Evolutionary conservation across 2,888 invertebrate species (phyloP), one percentile per base, ranked within the genome.

Genomic region (Flabesymbios commensalis): DNA sequence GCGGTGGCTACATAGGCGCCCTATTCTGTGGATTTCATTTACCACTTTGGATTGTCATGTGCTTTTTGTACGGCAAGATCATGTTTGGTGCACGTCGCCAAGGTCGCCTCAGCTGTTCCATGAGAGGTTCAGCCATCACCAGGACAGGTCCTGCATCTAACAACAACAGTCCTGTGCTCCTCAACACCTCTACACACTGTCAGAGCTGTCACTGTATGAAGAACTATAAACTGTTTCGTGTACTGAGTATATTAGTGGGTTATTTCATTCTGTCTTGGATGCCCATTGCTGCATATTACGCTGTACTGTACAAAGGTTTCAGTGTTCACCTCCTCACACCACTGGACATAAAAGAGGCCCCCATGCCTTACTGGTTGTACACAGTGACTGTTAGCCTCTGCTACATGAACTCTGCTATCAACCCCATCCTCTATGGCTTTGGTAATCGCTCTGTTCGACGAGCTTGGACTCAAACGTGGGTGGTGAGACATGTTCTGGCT

Each of bases 341-440:
- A n/a, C n/a, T n/a, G n/a, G n/a, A n/a, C n/a, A 41, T 59, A 22
- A 39, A 64, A 1, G 32, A 51, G 39, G 61, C 39, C 26, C n/a
- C 19, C 7, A 36, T 64, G 24, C 64, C 64, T 31, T 62, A 49
- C 31, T 64, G 64, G 64, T 64, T 64, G 45, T 64, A 64, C 61
- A 59, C 42, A 47, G 32, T 62, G n/a, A 55, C 57, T 3, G 52
- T 64, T 14, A 62, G 61, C 17, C 64, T 77, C 24, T 76, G 75
- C 1, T 74, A 72, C 55, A 72, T 73, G 3, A 77, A 77, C 63
- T 76, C 75, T 5, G 73, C 75, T 52, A 66, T 76, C 5, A 76
- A 77, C 58, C 77, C 76, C 5, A 45, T 75, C 39, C 72, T 77
- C 45, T 77, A 77, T 60, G 74, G 74, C 1, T 29, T 75, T 5